Evolutionary conservation across 2,888 invertebrate genomes (phyloP).

Genomic region (Acanthopleura granulata): DNA sequence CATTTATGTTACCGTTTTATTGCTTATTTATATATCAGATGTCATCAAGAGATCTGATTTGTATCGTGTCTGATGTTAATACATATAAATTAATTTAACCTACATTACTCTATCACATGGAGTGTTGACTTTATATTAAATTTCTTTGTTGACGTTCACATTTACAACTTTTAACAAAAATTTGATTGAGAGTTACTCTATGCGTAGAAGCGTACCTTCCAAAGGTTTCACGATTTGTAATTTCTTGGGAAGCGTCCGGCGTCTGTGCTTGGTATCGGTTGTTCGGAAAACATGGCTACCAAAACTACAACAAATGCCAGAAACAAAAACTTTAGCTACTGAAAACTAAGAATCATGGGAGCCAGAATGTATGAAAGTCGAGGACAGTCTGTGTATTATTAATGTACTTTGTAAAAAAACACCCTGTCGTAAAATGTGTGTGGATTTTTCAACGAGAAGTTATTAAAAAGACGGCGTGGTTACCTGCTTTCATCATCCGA

Average conservation of each 20-base stretch:
- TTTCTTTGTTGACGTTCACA: too few species aligned
- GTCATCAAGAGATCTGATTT: too few species aligned
- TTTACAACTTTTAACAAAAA: too few species aligned
- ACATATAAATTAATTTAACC: too few species aligned
- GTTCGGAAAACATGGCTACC: neutral
- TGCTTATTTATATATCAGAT: too few species aligned
- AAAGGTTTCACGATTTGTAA: constrained; percentile 7
- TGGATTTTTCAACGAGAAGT: too few species aligned
- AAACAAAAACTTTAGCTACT: neutral
- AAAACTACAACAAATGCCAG: neutral
- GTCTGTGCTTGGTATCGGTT: neutral
- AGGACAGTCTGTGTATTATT: neutral
- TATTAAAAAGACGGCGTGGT: neutral
- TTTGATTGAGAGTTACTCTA: too few species aligned
- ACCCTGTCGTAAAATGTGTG: too few species aligned
- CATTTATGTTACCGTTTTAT: too few species aligned
- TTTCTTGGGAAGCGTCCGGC: neutral
- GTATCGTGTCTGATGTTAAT: too few species aligned
- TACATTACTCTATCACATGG: too few species aligned
- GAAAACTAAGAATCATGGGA: neutral
- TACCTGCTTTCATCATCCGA: constrained; percentile 13
- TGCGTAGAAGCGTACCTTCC: neutral
- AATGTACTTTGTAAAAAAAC: neutral
- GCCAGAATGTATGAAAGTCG: neutral
- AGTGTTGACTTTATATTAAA: too few species aligned